Evolutionary conservation across 2,113 vertebrate species (phyloP).

Genomic region (Bambusicola thoracicus): DNA sequence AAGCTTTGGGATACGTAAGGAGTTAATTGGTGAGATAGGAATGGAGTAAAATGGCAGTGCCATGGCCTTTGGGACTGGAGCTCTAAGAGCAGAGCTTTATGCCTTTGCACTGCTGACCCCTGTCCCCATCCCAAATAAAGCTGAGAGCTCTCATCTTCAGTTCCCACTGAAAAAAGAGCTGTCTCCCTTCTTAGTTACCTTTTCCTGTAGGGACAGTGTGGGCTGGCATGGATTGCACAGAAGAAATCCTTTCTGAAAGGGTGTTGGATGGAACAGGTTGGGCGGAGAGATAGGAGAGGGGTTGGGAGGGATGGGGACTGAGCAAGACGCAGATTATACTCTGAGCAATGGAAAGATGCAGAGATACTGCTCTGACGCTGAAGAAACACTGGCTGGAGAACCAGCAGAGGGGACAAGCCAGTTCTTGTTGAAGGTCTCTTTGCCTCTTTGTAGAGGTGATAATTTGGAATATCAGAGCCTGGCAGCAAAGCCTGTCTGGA

Average conservation of each 20-base stretch:
- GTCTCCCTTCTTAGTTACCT: background rate
- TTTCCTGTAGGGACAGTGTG: background rate
- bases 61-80: accelerated
- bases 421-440: conserved; percentile 22
- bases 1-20: background rate
- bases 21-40: background rate
- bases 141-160: background rate
- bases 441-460: conserved; percentile 52
- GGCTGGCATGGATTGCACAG: background rate
- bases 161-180: background rate
- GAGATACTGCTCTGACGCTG: background rate
- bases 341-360: background rate
- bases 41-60: background rate
- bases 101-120: background rate
- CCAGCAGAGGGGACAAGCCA: conserved; percentile 9
- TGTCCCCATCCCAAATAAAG: background rate
- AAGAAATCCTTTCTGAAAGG: background rate
- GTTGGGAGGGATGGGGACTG: background rate
- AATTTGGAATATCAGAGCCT: conserved; percentile 46
- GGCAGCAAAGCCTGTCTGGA: conserved; percentile 16
- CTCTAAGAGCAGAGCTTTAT: background rate
- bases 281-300: background rate
- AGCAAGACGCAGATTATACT: background rate
- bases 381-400: conserved; percentile 9
- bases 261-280: background rate